Percentiles rank a stretch among this genome's conserved stretches.
These are phyloP conservation scores for Pygocentrus nattereri DNA, from an alignment of 2,797 vertebrate species.

Conservation along the genomic window DNA sequence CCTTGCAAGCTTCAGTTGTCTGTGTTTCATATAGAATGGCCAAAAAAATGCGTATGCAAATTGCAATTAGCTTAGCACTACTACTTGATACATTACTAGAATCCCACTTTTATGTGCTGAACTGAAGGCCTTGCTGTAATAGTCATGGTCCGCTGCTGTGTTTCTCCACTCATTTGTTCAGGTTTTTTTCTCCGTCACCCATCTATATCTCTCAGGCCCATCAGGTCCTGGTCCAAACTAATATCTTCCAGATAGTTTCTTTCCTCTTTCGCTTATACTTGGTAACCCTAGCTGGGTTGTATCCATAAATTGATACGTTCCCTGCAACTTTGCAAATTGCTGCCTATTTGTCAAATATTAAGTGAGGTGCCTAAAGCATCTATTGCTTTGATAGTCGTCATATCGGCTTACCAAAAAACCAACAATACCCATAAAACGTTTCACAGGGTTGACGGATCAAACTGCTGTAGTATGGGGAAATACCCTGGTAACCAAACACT, in stretches of 20 bases:
- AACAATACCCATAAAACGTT: constrained; percentile 43
- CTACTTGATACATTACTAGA: no score
- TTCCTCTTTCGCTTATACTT: constrained; percentile 11
- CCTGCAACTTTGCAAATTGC: constrained; percentile 46
- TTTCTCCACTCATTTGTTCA: no score
- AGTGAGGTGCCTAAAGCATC: constrained; percentile 40
- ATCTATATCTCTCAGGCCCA: not conserved
- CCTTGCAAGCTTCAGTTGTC: no score
- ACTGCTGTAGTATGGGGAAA: constrained; percentile 32
- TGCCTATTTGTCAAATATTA: constrained; percentile 46
- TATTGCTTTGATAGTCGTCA: constrained; percentile 15
- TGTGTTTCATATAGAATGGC: no score
- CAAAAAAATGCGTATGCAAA: no score
- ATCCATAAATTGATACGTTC: constrained; percentile 31
- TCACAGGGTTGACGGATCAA: constrained; percentile 40
- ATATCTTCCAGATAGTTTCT: not conserved
- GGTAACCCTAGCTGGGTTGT: constrained; percentile 1
- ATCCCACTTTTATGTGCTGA: no score
- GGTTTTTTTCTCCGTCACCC: no score
- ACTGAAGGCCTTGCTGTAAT: no score
- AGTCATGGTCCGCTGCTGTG: no score
- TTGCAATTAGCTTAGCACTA: no score
- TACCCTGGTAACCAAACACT: constrained; percentile 46
- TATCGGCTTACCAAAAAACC: constrained; percentile 39
- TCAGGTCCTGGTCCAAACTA: not conserved